Conservation (phyloP, 2,113 vertebrate species). For the Malurus elegans region DNA sequence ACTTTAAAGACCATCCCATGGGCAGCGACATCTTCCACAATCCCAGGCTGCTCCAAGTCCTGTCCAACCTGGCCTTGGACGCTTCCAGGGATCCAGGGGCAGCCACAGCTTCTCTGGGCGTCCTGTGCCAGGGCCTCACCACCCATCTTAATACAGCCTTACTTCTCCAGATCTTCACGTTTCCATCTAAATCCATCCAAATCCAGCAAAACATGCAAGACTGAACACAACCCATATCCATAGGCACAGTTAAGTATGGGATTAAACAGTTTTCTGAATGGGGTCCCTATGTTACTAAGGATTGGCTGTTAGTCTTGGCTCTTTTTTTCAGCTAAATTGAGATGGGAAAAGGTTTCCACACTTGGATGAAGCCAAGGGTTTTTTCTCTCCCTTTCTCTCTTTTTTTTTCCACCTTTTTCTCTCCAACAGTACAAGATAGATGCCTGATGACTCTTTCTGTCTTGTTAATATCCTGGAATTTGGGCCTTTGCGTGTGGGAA, state of each 20-base stretch:
- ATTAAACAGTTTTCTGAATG: conserved; percentile 26
- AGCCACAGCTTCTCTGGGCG: background rate
- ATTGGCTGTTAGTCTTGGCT: conserved; percentile 39
- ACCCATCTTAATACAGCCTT: background rate
- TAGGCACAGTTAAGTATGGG: conserved; percentile 33
- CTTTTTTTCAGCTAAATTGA: conserved; percentile 17
- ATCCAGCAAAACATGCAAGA: background rate
- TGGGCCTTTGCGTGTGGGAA: background rate
- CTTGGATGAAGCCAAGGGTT: background rate
- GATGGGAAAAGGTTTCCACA: conserved; percentile 32
- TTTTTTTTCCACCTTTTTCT: background rate
- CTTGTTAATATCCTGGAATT: background rate
- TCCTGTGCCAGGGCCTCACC: background rate
- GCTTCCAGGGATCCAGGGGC: background rate
- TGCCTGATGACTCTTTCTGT: background rate
- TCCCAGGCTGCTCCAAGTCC: background rate
- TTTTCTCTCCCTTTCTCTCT: background rate
- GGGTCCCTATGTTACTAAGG: background rate
- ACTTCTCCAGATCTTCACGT: background rate
- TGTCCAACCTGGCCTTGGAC: background rate
- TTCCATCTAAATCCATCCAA: conserved; percentile 8
- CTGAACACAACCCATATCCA: background rate
- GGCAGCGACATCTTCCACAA: background rate
- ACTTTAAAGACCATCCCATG: background rate
- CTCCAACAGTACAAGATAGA: background rate